Evolutionary conservation across 2,113 vertebrate species (phyloP).

Genomic region (Procavia capensis): DNA sequence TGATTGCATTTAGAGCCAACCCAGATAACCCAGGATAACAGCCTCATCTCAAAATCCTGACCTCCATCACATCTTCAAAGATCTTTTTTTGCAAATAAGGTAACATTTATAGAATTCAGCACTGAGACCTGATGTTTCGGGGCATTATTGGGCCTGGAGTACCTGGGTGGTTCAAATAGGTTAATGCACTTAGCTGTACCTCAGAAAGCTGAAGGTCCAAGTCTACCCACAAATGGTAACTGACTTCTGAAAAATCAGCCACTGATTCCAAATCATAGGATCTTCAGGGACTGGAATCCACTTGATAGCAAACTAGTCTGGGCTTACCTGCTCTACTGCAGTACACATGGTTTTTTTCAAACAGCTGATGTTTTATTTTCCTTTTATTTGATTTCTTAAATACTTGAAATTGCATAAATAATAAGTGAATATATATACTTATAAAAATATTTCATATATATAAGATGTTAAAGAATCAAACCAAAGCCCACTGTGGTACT

Average conservation of each 20-base stretch:
- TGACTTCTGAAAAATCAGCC: too few relatives aligned
- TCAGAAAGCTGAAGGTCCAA: too few relatives aligned
- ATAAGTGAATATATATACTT: background rate
- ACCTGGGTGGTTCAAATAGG: too few relatives aligned
- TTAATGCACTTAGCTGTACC: too few relatives aligned
- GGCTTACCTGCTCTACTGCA: background rate
- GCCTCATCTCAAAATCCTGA: background rate
- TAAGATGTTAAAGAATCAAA: constrained; percentile 32
- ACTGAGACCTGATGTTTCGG: background rate
- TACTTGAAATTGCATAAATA: background rate
- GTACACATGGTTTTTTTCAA: background rate
- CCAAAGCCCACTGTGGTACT: background rate
- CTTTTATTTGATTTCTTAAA: constrained; percentile 5
- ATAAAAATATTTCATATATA: too few relatives aligned
- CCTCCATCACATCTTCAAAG: background rate
- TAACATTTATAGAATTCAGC: background rate
- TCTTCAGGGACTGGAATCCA: too few relatives aligned
- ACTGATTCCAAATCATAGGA: too few relatives aligned
- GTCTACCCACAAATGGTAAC: too few relatives aligned
- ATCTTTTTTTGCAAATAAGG: background rate
- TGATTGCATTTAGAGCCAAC: too few relatives aligned
- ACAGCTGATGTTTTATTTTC: background rate
- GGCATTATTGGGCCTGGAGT: background rate
- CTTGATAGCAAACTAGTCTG: too few relatives aligned
- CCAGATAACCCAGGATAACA: background rate